These are phyloP conservation scores for Natrix natrix DNA, from an alignment of 2,797 vertebrate genomes.

Conservation along the genomic window DNA sequence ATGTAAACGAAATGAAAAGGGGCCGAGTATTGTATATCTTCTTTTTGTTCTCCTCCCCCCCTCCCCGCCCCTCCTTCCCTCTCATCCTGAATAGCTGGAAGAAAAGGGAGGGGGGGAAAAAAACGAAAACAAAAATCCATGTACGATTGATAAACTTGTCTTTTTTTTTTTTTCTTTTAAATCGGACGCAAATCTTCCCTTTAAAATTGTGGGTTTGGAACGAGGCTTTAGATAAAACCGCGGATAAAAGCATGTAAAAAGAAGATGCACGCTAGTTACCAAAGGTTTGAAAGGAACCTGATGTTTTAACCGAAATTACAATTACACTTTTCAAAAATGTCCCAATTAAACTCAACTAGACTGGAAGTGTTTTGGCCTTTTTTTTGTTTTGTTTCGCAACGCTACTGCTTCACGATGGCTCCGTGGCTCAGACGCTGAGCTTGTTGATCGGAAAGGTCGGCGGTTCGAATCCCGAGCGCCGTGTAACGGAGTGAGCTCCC, in stretches of 20 bases:
- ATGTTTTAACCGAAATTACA: background rate
- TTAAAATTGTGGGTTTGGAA: background rate
- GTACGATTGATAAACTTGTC: constrained; percentile 68
- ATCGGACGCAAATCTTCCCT: background rate
- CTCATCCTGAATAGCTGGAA: constrained; percentile 87
- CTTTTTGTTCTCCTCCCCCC: constrained; percentile 65
- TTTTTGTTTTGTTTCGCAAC: background rate
- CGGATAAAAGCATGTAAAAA: background rate
- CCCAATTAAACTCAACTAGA: background rate
- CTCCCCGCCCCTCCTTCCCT: background rate
- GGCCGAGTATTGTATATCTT: constrained; percentile 90
- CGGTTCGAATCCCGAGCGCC: too few species aligned
- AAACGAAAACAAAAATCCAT: constrained; percentile 40
- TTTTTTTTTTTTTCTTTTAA: constrained; percentile 59
- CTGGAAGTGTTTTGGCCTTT: background rate
- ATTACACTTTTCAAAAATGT: background rate
- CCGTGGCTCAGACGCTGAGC: too few species aligned
- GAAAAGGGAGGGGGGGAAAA: constrained; percentile 36
- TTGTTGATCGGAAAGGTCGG: too few species aligned
- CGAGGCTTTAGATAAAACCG: too few species aligned
- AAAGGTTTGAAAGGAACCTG: background rate
- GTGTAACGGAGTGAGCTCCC: too few species aligned
- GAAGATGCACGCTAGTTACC: background rate
- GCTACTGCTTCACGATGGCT: background rate
- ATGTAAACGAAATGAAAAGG: constrained; percentile 97